Conservation (phyloP, 2,888 invertebrate genomes). For the Parnassius mnemosyne region DNA sequence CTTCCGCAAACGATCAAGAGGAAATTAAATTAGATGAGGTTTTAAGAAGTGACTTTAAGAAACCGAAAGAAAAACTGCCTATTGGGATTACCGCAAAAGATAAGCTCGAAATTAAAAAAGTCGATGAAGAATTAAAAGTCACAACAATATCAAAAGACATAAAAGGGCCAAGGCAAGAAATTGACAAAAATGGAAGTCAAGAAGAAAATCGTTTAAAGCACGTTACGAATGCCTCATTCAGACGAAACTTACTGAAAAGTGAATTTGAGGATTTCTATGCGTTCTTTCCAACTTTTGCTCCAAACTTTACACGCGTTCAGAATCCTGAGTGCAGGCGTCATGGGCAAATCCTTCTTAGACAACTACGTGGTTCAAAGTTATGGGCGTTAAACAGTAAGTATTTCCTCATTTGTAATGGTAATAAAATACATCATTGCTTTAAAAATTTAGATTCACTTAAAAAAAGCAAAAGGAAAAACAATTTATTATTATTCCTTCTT, state of each 20-base stretch:
- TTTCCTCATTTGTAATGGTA: conserved; percentile 17
- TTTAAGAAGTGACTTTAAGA: background rate
- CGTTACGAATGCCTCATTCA: conserved; percentile 60
- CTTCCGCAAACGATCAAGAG: too few species aligned
- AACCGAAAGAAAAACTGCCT: conserved; percentile 13
- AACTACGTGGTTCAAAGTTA: conserved; percentile 84
- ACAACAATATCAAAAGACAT: conserved; percentile 35
- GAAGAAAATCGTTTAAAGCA: conserved; percentile 55
- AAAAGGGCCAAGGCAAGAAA: conserved; percentile 39
- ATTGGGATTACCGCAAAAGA: background rate
- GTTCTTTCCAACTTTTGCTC: conserved; percentile 84
- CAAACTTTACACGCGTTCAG: conserved; percentile 83
- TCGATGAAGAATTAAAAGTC: conserved; percentile 34
- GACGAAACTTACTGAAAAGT: conserved; percentile 71
- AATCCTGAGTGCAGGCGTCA: conserved; percentile 85
- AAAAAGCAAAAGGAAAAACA: background rate
- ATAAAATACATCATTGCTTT: background rate
- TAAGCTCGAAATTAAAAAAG: background rate
- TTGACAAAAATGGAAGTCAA: conserved; percentile 41
- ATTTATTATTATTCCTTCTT: background rate
- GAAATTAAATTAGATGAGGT: too few species aligned
- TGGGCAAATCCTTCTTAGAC: conserved; percentile 84
- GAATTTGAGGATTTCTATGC: conserved; percentile 83
- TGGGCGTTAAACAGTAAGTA: conserved; percentile 87
- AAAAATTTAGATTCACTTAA: background rate